Evolutionary conservation across 2,888 invertebrate species (phyloP), one percentile per base, ranked within the genome.

Genomic region (Toxonevra muliebris): DNA sequence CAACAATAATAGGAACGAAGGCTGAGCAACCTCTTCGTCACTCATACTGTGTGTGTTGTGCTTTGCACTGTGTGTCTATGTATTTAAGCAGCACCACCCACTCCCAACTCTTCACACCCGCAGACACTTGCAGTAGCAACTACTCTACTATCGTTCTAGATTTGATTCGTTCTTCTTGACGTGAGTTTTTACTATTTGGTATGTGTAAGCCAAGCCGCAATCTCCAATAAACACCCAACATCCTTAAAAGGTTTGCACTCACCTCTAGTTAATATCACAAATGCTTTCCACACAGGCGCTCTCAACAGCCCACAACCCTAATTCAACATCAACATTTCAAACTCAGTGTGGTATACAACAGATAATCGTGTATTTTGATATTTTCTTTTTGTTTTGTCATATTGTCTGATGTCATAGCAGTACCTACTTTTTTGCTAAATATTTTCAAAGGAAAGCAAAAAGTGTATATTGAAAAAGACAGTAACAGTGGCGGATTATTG

Each of bases 131-230:
- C 15, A 41, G 54, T 45, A 52, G 17, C 17, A 64, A 60, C 40
- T 60, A 60, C 40, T 60, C 20, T 61, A 52, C 42, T 45, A 54
- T 77, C 76, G 76, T 80, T 77, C 77, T 80, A 78, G 78, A 79
- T 82, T 80, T 81, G 82, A 81, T 81, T 81, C 81, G 81, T 82
- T 81, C 81, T 81, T 82, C 77, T 81, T 81, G 80, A 82, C 78
- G 74, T 71, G 74, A 76, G 75, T 75, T 74, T 77, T 79, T 77
- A 76, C 76, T 75, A 75, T 74, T 77, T 77, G 77, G 76, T 77
- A 74, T 74, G 69, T 77, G 77, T 80, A 79, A 79, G 78, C 80
- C 79, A 80, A 82, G 80, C 82, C 81, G 73, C 83, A 84, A 79
- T 80, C 81, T 80, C 82, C 83, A 81, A 81, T 82, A 82, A 82